Evolutionary conservation across 37 sponge, comb jelly and placozoan species (phyloP), one percentile per base, ranked within the genome.

Genomic region (Agelas oroides): DNA sequence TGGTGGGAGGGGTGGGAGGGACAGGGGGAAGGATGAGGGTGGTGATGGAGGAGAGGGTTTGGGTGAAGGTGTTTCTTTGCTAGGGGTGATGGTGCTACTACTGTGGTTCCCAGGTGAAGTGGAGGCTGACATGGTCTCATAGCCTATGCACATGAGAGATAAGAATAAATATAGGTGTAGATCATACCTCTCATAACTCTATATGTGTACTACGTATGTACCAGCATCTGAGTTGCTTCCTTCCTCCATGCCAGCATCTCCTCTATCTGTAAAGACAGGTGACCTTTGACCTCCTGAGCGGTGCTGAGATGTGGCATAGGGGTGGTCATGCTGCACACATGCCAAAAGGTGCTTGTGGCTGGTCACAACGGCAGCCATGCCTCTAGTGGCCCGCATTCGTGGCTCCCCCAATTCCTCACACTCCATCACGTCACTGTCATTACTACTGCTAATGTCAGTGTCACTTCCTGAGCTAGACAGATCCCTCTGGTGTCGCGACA

Each of bases 81-180:
- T 5, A 41, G 83, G 40, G 21, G 53, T 38, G 28, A 23, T 81
- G 53, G 25, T 8, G 23, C 33, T 30, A 32, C 57, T 62, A 25
- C 65, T 75, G 57, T 36, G 33, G 8, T 18, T 60, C 0, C 77
- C 86, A 85, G 86, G 77, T 18, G 80, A 87, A 6, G 78, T 85
- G 18, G 86, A 70, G 23, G 75, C 20, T n/a, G 88, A 81, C 88
- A 75, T 87, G 39, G 88, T 87, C 25, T 87, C 88, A 80, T 87
- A 87, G 35, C 88, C 88, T 87, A 52, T 1, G 46, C 46, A 53
- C n/a, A n/a, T n/a, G n/a, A 25, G 36, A 46, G 15, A 53, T 20
- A 46, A 31, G 14, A 56, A 57, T 31, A 25, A 23, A 56, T 30
- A 54, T 59, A 57, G 15, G 37, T 46, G 46, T 46, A 46, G 3